A percentile compares a stretch with the other conserved stretches of the same genome.
phyloP scores from a whole-genome alignment of 2,888 invertebrate species.

The Gastrophysa polygoni region DNA sequence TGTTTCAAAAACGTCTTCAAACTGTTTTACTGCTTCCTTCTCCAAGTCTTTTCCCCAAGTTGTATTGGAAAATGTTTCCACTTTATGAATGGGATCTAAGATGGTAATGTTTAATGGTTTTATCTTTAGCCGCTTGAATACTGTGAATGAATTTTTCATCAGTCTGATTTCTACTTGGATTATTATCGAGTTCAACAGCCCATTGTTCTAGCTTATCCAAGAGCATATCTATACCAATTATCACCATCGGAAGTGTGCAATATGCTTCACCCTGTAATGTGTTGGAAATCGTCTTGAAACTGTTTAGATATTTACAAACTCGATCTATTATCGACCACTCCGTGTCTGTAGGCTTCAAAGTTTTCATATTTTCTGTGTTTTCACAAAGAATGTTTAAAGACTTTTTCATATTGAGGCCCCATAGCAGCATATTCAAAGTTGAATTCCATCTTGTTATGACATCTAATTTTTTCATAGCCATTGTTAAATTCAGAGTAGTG shows the following conservation, averaged over 20 bases:
- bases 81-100: conserved; percentile 12
- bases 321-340: conserved; percentile 12
- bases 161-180: conserved; percentile 18
- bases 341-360: conserved; percentile 2
- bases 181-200: conserved; percentile 21
- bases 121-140: conserved; percentile 26
- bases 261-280: conserved; percentile 32
- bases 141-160: conserved; percentile 13
- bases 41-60: conserved; percentile 20
- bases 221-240: conserved; percentile 29
- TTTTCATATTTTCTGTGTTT: conserved; percentile 16
- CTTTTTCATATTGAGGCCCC: conserved; percentile 18
- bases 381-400: conserved; percentile 12
- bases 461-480: conserved; percentile 27
- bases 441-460: conserved; percentile 30
- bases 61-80: conserved; percentile 23
- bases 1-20: conserved; percentile 22
- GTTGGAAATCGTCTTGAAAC: conserved; percentile 30
- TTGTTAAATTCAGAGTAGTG: conserved; percentile 23
- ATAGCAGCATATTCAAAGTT: conserved; percentile 24
- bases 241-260: conserved; percentile 31
- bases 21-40: conserved; percentile 18
- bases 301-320: conserved; percentile 25
- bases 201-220: conserved; percentile 25
- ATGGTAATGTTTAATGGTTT: conserved; percentile 20